phyloP scores from a whole-genome alignment of 2,888 invertebrate genomes.

The Melanargia galathea region DNA sequence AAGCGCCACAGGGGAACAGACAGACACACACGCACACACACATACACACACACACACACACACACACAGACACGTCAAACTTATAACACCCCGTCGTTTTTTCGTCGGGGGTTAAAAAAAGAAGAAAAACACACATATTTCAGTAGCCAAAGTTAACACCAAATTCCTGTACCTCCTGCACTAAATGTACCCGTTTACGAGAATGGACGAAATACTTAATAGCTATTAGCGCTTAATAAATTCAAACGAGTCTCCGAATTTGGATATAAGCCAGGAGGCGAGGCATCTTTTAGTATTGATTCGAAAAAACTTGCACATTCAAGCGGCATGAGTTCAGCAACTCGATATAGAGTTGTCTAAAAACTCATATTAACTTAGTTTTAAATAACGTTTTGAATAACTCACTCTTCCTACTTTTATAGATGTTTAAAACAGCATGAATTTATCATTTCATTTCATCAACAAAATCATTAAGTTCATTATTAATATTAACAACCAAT shows the following conservation, averaged over 20 bases:
- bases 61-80: no score
- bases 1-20: no score
- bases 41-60: no score
- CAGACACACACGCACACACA: no score
- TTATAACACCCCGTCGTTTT: no score
- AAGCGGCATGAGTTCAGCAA: not conserved
- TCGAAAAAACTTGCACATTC: slow-evolving; percentile 34
- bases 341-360: slow-evolving; percentile 1
- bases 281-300: slow-evolving; percentile 64
- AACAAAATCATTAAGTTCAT: no score
- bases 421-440: no score
- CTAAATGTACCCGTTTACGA: slow-evolving; percentile 14
- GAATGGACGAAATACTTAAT: slow-evolving; percentile 28
- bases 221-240: slow-evolving; percentile 37
- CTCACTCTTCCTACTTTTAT: no score
- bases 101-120: no score
- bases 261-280: slow-evolving; percentile 55
- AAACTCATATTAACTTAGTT: not conserved
- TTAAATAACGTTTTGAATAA: not conserved
- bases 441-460: no score
- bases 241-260: slow-evolving; percentile 39
- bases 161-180: not conserved
- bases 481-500: no score
- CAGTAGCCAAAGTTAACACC: not conserved
- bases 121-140: not conserved